Evolutionary conservation across 2,888 invertebrate genomes (phyloP), one percentile per base, ranked within the genome.

Genomic region (Aphrophora alni): DNA sequence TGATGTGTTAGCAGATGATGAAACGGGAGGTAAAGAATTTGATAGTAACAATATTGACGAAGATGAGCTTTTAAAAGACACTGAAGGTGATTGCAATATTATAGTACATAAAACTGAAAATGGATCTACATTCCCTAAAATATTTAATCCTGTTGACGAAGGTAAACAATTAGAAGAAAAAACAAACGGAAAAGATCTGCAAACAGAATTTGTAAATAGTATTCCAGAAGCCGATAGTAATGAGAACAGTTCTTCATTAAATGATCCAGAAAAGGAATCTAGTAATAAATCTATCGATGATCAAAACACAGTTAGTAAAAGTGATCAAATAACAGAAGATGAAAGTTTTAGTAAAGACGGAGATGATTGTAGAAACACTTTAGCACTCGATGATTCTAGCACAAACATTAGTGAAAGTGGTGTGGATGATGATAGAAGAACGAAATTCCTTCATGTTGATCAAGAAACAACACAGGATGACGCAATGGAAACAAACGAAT

Each of bases 101-200:
- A 81, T 38, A 68, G 80, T 80, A 51, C 72, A 78, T 72, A 75
- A 80, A 38, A 78, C 75, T 70, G 83, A 78, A 68, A 83, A 82
- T 80, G 10, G 59, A 59, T 59, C 21, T 3, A 59, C 59, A 59
- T 21, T 59, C 59, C 10, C 21, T 21, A 59, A 59, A 59, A 59
- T 21, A 59, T 21, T n/a, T 21, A 59, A 21, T 59, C 21, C 59
- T 59, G 59, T 21, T 21, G 21, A n/a, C 0, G 14, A 59, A 3
- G 21, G 21, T 59, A 59, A 59, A 59, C n/a, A n/a, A 21, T 59
- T 59, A 59, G 7, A 21, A 59, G 59, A 59, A 59, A 59, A 59
- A 14, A 3, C 21, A 21, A 59, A 59, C 14, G 59, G 59, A 0
- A 21, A 59, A 59, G 59, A 59, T 21, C 2, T 59, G 4, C 3